A percentile compares a stretch with the other conserved stretches of the same genome.
Conservation (phyloP, 2,797 vertebrate species). For the Chaenodraco wilsoni region DNA sequence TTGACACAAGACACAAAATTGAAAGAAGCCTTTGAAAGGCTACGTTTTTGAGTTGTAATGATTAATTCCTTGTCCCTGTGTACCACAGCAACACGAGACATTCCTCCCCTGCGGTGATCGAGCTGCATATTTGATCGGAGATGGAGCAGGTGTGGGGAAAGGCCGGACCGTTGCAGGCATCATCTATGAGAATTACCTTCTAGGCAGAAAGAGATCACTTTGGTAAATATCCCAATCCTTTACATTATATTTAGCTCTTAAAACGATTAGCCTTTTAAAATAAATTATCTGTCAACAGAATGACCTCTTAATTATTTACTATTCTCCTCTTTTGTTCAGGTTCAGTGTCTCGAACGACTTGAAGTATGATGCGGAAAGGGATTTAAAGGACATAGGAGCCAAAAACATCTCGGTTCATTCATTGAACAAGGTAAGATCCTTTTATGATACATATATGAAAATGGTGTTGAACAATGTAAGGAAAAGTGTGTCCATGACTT, state of each 20-base stretch:
- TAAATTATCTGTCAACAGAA: not conserved
- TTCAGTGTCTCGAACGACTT: slow-evolving; percentile 99
- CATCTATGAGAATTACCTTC: slow-evolving; percentile 97
- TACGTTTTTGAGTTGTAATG: not conserved
- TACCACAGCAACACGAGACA: slow-evolving; percentile 94
- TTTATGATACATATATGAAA: not conserved
- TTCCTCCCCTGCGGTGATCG: slow-evolving; percentile 95
- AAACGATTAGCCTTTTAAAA: not conserved
- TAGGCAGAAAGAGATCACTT: slow-evolving; percentile 97
- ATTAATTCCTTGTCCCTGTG: not conserved
- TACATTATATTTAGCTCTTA: not conserved
- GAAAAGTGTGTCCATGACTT: not conserved
- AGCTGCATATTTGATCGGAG: slow-evolving; percentile 97
- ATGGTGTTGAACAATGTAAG: no score
- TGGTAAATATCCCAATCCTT: slow-evolving; percentile 84
- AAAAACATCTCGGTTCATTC: slow-evolving; percentile 98
- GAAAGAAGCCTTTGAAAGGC: not conserved
- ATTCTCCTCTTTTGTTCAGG: slow-evolving; percentile 76
- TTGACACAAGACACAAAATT: not conserved
- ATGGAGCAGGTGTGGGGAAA: slow-evolving; percentile 98
- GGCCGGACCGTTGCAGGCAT: slow-evolving; percentile 97
- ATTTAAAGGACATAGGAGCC: slow-evolving; percentile 96
- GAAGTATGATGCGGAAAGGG: slow-evolving; percentile 97
- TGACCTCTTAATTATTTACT: not conserved
- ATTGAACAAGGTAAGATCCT: slow-evolving; percentile 91